These are phyloP conservation scores for Epinephelus lanceolatus DNA, from an alignment of 2,113 vertebrate genomes.

Conservation along the genomic window DNA sequence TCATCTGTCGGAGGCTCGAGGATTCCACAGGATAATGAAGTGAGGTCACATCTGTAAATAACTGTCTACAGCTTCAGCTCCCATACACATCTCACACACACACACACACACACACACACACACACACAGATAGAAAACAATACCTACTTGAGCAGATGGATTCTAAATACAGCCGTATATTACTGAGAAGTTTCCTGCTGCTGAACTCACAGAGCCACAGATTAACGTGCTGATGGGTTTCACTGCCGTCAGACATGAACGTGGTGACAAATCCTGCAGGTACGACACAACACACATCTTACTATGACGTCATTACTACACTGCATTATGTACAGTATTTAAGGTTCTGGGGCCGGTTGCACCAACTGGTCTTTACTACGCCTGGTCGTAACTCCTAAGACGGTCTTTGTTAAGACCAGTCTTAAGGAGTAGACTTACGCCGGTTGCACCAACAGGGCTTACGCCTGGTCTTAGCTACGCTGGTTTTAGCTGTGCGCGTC, in stretches of 20 bases:
- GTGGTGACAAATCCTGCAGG: not conserved
- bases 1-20: not conserved
- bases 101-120: not conserved
- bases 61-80: conserved; percentile 8
- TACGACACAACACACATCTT: conserved; percentile 5
- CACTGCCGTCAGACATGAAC: not conserved
- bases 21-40: not conserved
- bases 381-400: no score
- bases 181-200: not conserved
- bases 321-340: not conserved
- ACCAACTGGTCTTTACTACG: no score
- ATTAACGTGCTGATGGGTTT: not conserved
- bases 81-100: not conserved
- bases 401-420: no score
- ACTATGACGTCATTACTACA: conserved; percentile 12
- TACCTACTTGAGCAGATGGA: conserved; percentile 6
- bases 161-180: not conserved
- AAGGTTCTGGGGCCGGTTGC: no score
- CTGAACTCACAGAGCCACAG: not conserved
- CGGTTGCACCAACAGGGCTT: no score
- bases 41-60: conserved; percentile 28
- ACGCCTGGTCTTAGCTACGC: no score
- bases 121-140: conserved; percentile 1
- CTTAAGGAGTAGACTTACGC: no score
- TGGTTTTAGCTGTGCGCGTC: no score